phyloP scores from a whole-genome alignment of 2,797 vertebrate species.

The Merluccius polli region DNA sequence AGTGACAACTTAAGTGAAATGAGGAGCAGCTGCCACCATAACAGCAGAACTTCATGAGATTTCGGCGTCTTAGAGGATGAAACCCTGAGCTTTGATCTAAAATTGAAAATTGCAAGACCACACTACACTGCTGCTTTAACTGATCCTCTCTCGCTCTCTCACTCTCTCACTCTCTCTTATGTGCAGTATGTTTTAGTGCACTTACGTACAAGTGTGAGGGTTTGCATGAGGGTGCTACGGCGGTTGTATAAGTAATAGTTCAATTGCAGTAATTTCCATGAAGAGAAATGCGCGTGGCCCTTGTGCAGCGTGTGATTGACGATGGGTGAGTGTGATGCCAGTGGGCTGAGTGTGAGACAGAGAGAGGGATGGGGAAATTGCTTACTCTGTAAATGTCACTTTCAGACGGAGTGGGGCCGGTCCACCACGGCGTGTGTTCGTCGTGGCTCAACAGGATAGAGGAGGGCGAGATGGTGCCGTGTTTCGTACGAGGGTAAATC shows the following conservation, averaged over 20 bases:
- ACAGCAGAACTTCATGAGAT: not conserved
- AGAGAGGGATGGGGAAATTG: conserved; percentile 45
- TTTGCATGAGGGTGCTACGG: not conserved
- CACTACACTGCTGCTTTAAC: not conserved
- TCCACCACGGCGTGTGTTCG: conserved; percentile 95
- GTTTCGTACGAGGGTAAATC: conserved; percentile 91
- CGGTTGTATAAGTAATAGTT: not conserved
- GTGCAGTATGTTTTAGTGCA: no score
- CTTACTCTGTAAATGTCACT: conserved; percentile 39
- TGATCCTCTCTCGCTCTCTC: not conserved
- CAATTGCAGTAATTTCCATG: not conserved
- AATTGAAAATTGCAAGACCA: not conserved
- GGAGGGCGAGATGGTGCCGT: conserved; percentile 86
- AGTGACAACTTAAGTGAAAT: not conserved
- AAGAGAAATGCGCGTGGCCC: not conserved
- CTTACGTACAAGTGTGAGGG: not conserved
- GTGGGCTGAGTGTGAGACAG: not conserved
- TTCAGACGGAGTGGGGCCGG: conserved; percentile 87
- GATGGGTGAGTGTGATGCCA: not conserved
- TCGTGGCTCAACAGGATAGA: conserved; percentile 96
- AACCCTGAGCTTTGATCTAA: not conserved
- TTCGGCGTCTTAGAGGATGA: not conserved
- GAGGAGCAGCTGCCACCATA: not conserved
- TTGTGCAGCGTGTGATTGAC: not conserved
- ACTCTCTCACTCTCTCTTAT: not conserved